Base-by-base conservation (phyloP, 2,888 invertebrate species). In the Drosophila mimica region DNA sequence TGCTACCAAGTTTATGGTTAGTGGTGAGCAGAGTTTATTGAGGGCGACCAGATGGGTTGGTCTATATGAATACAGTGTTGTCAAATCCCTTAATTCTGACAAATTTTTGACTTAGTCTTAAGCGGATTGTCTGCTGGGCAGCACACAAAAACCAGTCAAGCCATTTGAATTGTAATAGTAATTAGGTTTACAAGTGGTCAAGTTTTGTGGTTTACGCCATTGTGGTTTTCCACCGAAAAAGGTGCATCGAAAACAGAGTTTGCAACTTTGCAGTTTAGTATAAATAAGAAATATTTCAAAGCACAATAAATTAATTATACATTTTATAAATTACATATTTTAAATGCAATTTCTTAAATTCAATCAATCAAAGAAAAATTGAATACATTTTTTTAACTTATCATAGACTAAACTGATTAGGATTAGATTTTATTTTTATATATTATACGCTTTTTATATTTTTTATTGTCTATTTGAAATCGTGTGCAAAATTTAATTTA, bases 51-150 rank as follows among this genome's bases (percentile, higher is more conserved):
- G n/a, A 15, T n/a, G 34, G 38, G 36, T 9, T 8, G 40, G n/a
- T 20, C 36, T 15, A 34, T 40, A 25, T 36, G 54, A 36, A 36
- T 34, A 31, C 34, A 63, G 33, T 36, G 36, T 61, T 65, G 70
- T 70, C 70, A 74, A 89, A 89, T 81, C 77, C 77, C 70, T 89
- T 89, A 89, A 87, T 88, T 89, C 86, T 57, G 69, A 78, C 77
- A 75, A 74, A 88, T 81, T 79, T 72, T 62, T 40, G 56, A 56
- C 56, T 38, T 61, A 62, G 61, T 62, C 72, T 70, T 76, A 83
- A 88, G 79, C 83, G 72, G 88, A 86, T 85, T 88, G 70, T 9
- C 63, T 56, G 49, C 67, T 49, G 36, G 38, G 6, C 43, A 43
- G 51, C 34, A 30, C 13, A 40, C 15, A 56, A 40, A 53, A 61